Base-by-base conservation (phyloP, 2,888 invertebrate genomes). In the Spodoptera picta region DNA sequence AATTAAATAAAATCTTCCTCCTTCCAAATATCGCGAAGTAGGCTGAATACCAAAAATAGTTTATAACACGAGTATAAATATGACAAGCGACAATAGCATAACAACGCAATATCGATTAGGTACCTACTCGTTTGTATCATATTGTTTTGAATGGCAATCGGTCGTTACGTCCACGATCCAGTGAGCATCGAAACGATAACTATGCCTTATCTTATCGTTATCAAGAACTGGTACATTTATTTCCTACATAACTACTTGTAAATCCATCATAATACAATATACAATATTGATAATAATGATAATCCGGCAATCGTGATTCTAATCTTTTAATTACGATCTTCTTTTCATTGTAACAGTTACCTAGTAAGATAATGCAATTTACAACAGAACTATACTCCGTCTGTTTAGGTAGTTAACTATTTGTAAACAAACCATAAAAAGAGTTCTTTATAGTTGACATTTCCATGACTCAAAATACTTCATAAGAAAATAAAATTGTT, bases 191-290 rank as follows among this genome's bases (percentile, higher is more conserved):
- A 45, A 42, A 19, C 31, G 65, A 62, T 59, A 57, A 43, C 69
- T 62, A 57, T 65, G 55, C 4, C 36, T 49, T 69, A 74, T 75
- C 79, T 78, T 69, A 81, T 81, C 79, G 48, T 75, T 69, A 81
- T 81, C 79, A 46, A 19, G 3, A 24, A 60, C 50, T 51, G 57
- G 14, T 61, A 60, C 56, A 63, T 48, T 51, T 60, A 63, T 68
- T 73, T 71, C 60, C 64, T 60, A 68, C 44, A 64, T 11, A 54
- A 69, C 57, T 47, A 55, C 61, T 68, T 62, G 61, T 68, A 69
- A 61, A 68, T 60, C 48, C 63, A 63, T 61, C 48, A 60, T 58
- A 71, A 58, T 58, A 46, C 42, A 67, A 70, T 75, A 58, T 45
- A 73, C 12, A 51, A 53, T 57, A 58, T 63, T 63, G 65, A 73